Evolutionary conservation across 2,888 invertebrate species (phyloP).

Genomic region (Nomada hirtipes): DNA sequence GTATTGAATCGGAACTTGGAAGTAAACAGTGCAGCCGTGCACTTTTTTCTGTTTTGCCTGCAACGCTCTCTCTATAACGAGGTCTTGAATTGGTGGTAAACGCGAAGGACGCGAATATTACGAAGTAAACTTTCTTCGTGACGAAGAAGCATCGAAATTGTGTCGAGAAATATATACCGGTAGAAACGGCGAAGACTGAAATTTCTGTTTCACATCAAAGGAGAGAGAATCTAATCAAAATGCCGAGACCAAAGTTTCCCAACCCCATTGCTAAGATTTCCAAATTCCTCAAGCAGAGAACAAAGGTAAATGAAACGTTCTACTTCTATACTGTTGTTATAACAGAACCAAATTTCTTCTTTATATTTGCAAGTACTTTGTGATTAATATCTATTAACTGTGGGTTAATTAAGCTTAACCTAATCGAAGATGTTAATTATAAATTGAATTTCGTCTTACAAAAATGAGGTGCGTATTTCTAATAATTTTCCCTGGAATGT

Average conservation of each 20-base stretch:
- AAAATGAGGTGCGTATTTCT: no score
- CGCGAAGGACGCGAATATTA: neutral
- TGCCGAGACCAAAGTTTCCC: conserved; percentile 83
- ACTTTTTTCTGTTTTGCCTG: no score
- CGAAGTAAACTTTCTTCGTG: conserved; percentile 24
- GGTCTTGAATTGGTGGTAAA: neutral
- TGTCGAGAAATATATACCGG: neutral
- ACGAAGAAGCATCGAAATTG: neutral
- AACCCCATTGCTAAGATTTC: conserved; percentile 83
- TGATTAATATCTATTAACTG: no score
- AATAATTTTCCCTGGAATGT: no score
- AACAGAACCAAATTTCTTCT: neutral
- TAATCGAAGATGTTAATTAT: no score
- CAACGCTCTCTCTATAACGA: neutral
- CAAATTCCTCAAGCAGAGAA: conserved; percentile 84
- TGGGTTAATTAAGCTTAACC: no score
- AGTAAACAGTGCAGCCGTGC: no score
- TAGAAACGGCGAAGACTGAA: neutral
- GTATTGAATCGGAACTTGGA: no score
- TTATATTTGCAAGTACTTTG: neutral
- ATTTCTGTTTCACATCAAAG: neutral
- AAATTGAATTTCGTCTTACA: no score
- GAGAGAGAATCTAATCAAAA: conserved; percentile 62
- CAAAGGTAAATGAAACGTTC: conserved; percentile 81
- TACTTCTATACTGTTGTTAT: neutral